Evolutionary conservation across 2,888 invertebrate species (phyloP).

Genomic region (Ochlodes sylvanus): DNA sequence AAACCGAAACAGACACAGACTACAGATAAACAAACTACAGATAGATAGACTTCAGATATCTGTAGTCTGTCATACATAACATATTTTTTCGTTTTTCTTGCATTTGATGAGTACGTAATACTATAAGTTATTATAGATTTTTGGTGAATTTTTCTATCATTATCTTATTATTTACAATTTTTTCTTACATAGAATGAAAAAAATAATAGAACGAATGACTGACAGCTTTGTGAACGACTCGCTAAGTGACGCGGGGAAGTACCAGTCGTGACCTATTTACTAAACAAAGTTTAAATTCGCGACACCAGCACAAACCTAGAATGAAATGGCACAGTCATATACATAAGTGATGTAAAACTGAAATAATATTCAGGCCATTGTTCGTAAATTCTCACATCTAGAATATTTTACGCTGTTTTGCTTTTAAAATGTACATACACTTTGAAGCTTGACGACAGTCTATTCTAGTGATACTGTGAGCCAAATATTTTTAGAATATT

Average conservation of each 20-base stretch:
- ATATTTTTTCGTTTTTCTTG: no score
- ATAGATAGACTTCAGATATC: no score
- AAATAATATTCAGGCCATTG: conserved; percentile 4
- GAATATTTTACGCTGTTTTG: conserved; percentile 3
- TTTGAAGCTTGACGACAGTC: not conserved
- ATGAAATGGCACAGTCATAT: conserved; percentile 18
- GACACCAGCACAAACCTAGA: conserved; percentile 21
- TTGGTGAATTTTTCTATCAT: not conserved
- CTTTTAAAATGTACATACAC: not conserved
- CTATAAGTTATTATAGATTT: no score
- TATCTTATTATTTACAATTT: not conserved
- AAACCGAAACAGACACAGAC: no score
- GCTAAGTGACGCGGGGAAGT: conserved; percentile 30
- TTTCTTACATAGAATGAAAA: conserved; percentile 9
- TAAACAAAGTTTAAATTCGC: conserved; percentile 34
- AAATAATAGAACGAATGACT: conserved; percentile 24
- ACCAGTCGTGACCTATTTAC: conserved; percentile 37
- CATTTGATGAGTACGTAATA: no score
- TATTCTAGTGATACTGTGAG: not conserved
- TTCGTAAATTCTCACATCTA: not conserved
- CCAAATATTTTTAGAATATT: not conserved
- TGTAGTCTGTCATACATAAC: no score
- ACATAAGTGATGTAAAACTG: conserved; percentile 6
- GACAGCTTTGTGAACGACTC: conserved; percentile 28
- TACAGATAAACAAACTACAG: no score